phyloP scores from a whole-genome alignment of 2,888 invertebrate species.

The Nomada fucata region DNA sequence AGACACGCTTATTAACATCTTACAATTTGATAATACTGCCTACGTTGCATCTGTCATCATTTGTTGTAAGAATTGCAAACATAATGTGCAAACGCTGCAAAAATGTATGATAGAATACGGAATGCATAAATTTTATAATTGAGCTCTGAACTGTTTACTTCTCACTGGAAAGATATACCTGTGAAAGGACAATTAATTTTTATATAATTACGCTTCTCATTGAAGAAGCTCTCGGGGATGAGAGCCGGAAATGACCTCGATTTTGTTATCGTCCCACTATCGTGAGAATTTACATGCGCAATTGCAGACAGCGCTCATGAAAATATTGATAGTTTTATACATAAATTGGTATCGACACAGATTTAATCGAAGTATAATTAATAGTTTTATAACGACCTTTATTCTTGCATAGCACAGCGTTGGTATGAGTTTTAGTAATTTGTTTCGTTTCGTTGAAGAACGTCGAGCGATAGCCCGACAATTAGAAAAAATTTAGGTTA shows the following conservation, averaged over 20 bases:
- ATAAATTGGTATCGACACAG: neutral
- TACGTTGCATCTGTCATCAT: neutral
- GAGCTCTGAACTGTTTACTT: too few species aligned
- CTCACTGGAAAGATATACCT: too few species aligned
- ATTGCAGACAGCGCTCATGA: neutral
- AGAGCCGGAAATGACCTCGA: constrained; percentile 59
- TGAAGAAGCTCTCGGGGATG: constrained; percentile 18
- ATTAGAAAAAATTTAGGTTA: neutral
- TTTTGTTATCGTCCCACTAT: constrained; percentile 53
- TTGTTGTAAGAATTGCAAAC: neutral
- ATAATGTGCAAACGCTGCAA: neutral
- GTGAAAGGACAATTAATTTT: neutral
- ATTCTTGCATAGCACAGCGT: neutral
- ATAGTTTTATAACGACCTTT: too few species aligned
- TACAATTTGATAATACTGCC: neutral
- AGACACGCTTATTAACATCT: neutral
- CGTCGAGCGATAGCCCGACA: neutral
- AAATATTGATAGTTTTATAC: neutral
- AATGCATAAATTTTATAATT: too few species aligned
- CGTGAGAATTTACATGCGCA: constrained; percentile 43
- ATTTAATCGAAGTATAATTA: neutral
- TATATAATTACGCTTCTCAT: constrained; percentile 12
- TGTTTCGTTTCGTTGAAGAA: neutral
- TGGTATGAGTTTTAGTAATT: too few species aligned
- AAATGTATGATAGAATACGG: neutral